Percentiles rank a stretch among this genome's conserved stretches.
These are phyloP conservation scores for Blomia tropicalis DNA, from an alignment of 2,888 invertebrate genomes.

Conservation along the genomic window DNA sequence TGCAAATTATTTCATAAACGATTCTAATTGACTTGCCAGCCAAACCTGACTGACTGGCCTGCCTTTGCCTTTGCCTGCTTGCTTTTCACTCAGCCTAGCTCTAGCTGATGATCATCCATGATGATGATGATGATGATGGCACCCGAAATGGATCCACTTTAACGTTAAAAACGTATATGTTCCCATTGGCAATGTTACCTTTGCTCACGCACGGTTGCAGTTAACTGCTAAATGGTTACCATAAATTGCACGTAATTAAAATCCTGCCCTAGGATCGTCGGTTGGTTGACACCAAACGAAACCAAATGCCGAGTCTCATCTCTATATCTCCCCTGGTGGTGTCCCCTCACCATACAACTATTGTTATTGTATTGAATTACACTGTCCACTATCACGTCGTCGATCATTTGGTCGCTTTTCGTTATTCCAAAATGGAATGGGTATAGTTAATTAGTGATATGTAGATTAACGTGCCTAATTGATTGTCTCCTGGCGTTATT, in stretches of 20 bases:
- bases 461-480: background rate
- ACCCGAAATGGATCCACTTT: too few species aligned
- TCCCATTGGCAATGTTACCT: background rate
- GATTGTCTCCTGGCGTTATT: background rate
- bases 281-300: background rate
- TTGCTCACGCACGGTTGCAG: background rate
- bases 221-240: constrained; percentile 9
- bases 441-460: background rate
- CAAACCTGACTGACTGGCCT: background rate
- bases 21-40: constrained; percentile 13
- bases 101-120: too few species aligned
- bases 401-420: too few species aligned
- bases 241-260: constrained; percentile 9
- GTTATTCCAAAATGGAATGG: too few species aligned
- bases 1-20: constrained; percentile 19
- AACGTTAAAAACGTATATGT: background rate
- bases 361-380: too few species aligned
- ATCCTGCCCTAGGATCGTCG: background rate
- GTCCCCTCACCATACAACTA: too few species aligned
- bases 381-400: too few species aligned
- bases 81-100: too few species aligned
- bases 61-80: too few species aligned
- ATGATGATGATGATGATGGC: too few species aligned
- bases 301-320: background rate
- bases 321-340: too few species aligned